Base-by-base conservation (phyloP, 2,888 invertebrate species). In the Exephanes ischioxanthus region DNA sequence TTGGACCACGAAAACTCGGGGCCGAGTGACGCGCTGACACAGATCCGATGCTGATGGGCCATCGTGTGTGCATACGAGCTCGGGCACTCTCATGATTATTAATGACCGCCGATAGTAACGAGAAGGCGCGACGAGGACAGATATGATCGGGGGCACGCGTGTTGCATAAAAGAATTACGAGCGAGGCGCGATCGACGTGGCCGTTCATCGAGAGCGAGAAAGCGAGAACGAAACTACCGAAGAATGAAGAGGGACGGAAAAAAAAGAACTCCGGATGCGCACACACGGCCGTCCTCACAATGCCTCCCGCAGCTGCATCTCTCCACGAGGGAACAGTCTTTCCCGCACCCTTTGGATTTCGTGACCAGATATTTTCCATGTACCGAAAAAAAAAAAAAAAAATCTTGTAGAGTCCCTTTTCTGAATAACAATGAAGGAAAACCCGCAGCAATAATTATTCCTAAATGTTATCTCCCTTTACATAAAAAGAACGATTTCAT, bases 61-160 rank as follows among this genome's bases (percentile, higher is more conserved):
- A n/a, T 53, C 72, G 68, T 71, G 76, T 85, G 83, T 80, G 83
- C 83, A 73, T 80, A 67, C 68, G 79, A 73, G 73, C 80, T 68
- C 80, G 72, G 41, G 78, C 61, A 61, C 86, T 61, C 83, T 86
- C 86, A 85, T 87, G 87, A 72, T 87, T 86, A 85, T 87, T 87
- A 87, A 87, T 87, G 87, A 80, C 76, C 75, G 70, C 71, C 76
- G 84, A 80, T 71, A 76, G 84, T 76, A 67, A 76, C 83, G 33
- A 45, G 82, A 70, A 55, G 51, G 79, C 61, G 82, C 58, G 77
- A 78, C 80, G 66, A 77, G 77, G 78, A 68, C 53, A 88, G 89
- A 90, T 90, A 89, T 86, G 87, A 91, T 91, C 91, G 89, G 82
- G 89, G 90, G 87, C 90, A 91, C 91, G 90, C 88, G 91, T 87